A percentile compares a stretch with the other conserved stretches of the same genome.
phyloP scores from a whole-genome alignment of 2,113 vertebrate genomes.

The Gambusia affinis region DNA sequence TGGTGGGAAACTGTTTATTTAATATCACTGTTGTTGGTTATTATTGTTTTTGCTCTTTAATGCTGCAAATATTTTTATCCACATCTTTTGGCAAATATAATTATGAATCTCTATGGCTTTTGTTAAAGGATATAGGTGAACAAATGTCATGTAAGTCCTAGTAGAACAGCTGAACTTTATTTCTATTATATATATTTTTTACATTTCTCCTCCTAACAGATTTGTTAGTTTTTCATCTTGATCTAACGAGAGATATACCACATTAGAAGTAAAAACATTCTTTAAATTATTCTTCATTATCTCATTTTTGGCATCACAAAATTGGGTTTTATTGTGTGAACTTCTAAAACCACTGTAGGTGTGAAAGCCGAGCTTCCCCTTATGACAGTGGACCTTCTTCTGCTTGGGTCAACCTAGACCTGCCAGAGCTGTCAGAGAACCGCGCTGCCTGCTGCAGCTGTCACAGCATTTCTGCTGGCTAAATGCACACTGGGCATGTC shows the following conservation, averaged over 20 bases:
- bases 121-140: background rate
- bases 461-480: slow-evolving; percentile 52
- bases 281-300: no score
- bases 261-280: no score
- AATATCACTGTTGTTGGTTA: background rate
- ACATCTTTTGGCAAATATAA: background rate
- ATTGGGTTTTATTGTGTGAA: background rate
- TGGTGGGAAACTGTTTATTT: no score
- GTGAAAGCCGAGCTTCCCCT: slow-evolving; percentile 11
- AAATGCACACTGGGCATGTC: slow-evolving; percentile 39
- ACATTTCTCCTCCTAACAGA: background rate
- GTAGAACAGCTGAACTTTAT: background rate
- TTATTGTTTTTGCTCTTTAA: slow-evolving; percentile 11
- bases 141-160: background rate
- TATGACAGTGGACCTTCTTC: slow-evolving; percentile 11
- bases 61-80: slow-evolving; percentile 1
- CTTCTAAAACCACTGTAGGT: background rate
- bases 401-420: slow-evolving; percentile 14
- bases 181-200: background rate
- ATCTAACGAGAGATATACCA: background rate
- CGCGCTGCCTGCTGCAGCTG: slow-evolving; percentile 56
- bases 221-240: no score
- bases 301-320: background rate
- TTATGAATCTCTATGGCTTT: background rate
- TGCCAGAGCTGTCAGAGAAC: slow-evolving; percentile 56